Base-by-base conservation (phyloP, 2,888 invertebrate genomes). In the Iphiclides podalirius region DNA sequence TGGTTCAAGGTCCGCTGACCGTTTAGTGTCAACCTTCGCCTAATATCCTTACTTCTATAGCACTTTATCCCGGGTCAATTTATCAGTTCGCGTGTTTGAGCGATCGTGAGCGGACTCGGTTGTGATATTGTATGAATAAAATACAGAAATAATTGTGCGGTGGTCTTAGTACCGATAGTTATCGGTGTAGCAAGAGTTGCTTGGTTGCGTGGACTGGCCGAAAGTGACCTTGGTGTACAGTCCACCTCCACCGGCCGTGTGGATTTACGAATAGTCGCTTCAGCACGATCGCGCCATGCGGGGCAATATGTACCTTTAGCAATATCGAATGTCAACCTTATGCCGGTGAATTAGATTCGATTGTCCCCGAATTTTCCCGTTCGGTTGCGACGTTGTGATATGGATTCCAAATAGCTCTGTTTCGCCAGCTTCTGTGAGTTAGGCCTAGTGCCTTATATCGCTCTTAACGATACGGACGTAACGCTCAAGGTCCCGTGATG, bases 191-290 rank as follows among this genome's bases (percentile, higher is more conserved):
- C 65, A 39, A 47, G 47, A 64, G 67, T 67, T 37, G 62, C 67
- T 66, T 67, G 72, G 70, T 83, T 82, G 87, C 86, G 85, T 85
- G 86, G 85, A 78, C 67, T 73, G 72, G 64, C 67, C 55, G 74
- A 81, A 82, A 81, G 60, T 79, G 86, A 86, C 87, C 87, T 86
- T 87, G 87, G 65, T 67, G 57, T 47, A 42, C 63, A 68, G 68
- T 71, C 74, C 67, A 72, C 70, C 68, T 67, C 66, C 55, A 56
- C 61, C 63, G 60, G 69, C 60, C 67, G 71, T 72, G 75, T 72
- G 79, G 72, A 78, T 80, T 82, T 84, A 82, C 79, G 78, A 85
- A 77, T 83, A 85, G 85, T 83, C 76, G 73, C 58, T 72, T 61
- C 52, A 67, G 73, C 71, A 72, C 71, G 72, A 76, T 79, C 78